Conservation (phyloP, 2,888 invertebrate genomes). For the Trissolcus japonicus region DNA sequence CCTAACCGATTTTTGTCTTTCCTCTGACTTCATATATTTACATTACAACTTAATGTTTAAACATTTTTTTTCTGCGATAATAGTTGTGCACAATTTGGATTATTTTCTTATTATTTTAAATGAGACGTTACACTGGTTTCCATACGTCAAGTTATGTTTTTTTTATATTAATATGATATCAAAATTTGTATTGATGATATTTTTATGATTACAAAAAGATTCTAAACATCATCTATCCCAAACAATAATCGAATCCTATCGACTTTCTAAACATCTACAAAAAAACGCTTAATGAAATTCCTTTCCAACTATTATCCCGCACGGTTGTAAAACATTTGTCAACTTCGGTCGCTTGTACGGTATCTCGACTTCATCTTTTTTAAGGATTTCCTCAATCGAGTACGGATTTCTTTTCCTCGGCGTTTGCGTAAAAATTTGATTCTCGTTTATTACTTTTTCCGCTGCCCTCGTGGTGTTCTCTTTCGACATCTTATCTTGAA, state of each 20-base stretch:
- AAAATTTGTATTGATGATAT: no score
- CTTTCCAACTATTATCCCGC: conserved; percentile 79
- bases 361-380: conserved; percentile 85
- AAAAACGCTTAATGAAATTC: conserved; percentile 63
- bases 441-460: conserved; percentile 53
- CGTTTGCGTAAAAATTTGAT: conserved; percentile 59
- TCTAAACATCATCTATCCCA: conserved; percentile 10
- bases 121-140: no score
- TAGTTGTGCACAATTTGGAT: no score
- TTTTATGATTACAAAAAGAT: background rate
- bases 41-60: no score
- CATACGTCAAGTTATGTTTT: no score
- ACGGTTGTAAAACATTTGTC: conserved; percentile 78
- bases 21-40: no score
- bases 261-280: no score
- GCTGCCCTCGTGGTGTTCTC: conserved; percentile 30
- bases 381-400: conserved; percentile 90
- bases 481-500: conserved; percentile 26
- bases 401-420: conserved; percentile 87
- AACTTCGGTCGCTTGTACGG: conserved; percentile 71
- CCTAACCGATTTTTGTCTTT: no score
- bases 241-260: conserved; percentile 2
- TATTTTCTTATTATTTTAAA: no score
- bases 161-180: no score
- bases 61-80: no score